Evolutionary conservation across 2,113 vertebrate genomes (phyloP), one percentile per base, ranked within the genome.

Genomic region (Holacanthus passer): DNA sequence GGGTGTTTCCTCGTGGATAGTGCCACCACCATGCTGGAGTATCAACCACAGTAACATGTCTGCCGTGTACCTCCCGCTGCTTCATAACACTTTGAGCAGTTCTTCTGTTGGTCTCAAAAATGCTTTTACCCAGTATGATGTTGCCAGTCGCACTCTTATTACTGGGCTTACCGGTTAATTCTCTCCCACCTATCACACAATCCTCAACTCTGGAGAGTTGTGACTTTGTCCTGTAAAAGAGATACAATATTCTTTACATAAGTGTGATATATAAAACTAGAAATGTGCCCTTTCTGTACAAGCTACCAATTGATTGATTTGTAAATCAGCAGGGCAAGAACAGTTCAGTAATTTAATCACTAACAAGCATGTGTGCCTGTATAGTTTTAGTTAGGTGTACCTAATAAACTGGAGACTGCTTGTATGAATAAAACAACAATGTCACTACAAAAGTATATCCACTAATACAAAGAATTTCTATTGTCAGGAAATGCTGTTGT

Each of bases 11-110:
- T 12, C 29, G 64, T 56, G 74, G 74, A 9, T 88, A 82, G 67
- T 79, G 66, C 43, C 86, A 82, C 79, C 79, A 79, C 86, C 86
- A 88, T 64, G 70, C 70, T 60, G 86, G 86, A 37, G 79, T 78
- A 35, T 88, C 65, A 29, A 85, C 74, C 82, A 82, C 64, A 22
- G 82, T 79, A 24, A 82, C 58, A 10, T 10, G 24, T 39, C 74
- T 50, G 27, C 70, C 74, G 12, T 85, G 66, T 7, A 73, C 41
- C 41, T 66, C 41, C 6, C 32, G 22, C 70, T 81, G 79, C n/a
- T 19, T 50, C 62, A 39, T 62, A 24, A 39, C 62, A 39, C 69
- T 73, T 11, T 52, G 31, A 16, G 70, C 62, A 50, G 79, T 81
- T 65, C 69, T 73, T 45, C 50, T 66, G 69, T 22, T 37, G 43